Evolutionary conservation across 2,888 invertebrate species (phyloP).

Genomic region (Tinea semifulvella): DNA sequence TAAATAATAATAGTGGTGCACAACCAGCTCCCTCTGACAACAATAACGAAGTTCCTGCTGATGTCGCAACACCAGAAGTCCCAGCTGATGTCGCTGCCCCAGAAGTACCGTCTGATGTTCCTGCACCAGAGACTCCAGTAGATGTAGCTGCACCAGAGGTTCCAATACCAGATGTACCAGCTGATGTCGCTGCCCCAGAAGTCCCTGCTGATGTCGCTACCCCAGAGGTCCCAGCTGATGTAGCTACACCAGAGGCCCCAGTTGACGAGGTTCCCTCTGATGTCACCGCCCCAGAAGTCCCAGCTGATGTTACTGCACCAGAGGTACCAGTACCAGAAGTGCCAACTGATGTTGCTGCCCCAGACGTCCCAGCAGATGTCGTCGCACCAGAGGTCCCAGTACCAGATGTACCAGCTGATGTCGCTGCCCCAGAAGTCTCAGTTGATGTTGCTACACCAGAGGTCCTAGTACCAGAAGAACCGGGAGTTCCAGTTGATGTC

Average conservation of each 20-base stretch:
- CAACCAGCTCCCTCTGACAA: constrained; percentile 9
- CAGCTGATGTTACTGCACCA: constrained; percentile 12
- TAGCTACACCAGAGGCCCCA: not conserved
- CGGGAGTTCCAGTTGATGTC: not conserved
- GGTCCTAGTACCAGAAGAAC: not conserved
- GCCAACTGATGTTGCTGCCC: constrained; percentile 19
- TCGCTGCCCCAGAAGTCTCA: not conserved
- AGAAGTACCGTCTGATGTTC: constrained; percentile 22
- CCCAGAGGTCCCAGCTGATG: not conserved
- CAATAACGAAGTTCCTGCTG: not conserved
- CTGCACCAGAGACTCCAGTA: constrained; percentile 23
- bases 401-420: not conserved
- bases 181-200: not conserved
- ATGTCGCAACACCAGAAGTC: not conserved
- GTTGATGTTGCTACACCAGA: not conserved
- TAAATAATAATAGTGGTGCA: not conserved
- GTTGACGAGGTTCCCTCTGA: not conserved
- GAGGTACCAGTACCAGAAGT: constrained; percentile 10
- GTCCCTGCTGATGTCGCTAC: not conserved
- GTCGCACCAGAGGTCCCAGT: no score
- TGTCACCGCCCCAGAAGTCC: not conserved
- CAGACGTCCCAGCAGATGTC: constrained; percentile 12
- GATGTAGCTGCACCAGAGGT: no score
- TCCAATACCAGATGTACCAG: not conserved
- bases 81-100: constrained; percentile 11